A percentile compares a stretch with the other conserved stretches of the same genome.
These are phyloP conservation scores for Phragmatobia fuliginosa DNA, from an alignment of 2,888 invertebrate species.

Conservation along the genomic window DNA sequence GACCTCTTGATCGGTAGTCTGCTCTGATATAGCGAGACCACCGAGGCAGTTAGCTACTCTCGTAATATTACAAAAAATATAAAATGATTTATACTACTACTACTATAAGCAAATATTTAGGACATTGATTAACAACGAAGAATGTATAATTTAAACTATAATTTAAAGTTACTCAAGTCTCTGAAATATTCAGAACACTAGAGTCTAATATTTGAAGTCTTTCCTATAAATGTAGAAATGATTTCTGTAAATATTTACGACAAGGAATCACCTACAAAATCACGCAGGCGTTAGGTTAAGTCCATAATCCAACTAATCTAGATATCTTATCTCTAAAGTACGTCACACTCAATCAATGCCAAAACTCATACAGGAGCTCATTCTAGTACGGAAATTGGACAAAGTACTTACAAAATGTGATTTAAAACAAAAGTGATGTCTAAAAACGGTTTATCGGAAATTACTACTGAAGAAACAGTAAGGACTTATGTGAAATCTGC, in stretches of 20 bases:
- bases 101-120: background rate
- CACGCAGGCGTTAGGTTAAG: constrained; percentile 61
- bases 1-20: too few species aligned
- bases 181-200: background rate
- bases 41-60: too few species aligned
- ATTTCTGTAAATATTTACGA: constrained; percentile 33
- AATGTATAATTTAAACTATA: background rate
- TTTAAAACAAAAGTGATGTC: constrained; percentile 69
- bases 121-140: background rate
- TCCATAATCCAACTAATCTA: constrained; percentile 72
- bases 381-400: constrained; percentile 63
- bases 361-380: constrained; percentile 67
- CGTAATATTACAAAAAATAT: too few species aligned
- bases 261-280: constrained; percentile 30
- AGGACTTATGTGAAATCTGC: constrained; percentile 57
- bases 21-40: too few species aligned
- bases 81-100: background rate
- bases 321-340: constrained; percentile 74
- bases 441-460: constrained; percentile 65
- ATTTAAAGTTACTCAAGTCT: background rate
- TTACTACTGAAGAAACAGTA: constrained; percentile 61
- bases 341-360: constrained; percentile 85
- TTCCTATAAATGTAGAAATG: background rate
- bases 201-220: background rate
- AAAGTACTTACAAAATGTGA: constrained; percentile 66